Conservation (phyloP, 2,888 invertebrate genomes). For the Sinhomidia bicolor region DNA sequence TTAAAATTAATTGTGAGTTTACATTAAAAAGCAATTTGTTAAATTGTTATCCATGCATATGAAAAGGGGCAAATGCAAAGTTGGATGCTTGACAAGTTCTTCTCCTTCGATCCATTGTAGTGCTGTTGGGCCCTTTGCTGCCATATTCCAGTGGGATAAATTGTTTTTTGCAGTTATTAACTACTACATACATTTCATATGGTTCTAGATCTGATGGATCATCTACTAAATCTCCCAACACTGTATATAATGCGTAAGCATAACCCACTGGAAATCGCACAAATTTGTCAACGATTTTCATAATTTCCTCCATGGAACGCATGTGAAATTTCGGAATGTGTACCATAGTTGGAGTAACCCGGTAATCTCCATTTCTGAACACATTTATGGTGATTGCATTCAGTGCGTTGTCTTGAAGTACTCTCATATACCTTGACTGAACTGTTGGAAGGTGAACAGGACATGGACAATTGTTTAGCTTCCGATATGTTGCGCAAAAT, state of each 20-base stretch:
- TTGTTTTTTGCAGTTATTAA: conserved; percentile 53
- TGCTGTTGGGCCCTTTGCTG: conserved; percentile 19
- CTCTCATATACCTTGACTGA: conserved; percentile 48
- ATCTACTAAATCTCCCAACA: conserved; percentile 52
- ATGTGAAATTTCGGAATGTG: conserved; percentile 47
- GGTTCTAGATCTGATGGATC: conserved; percentile 53
- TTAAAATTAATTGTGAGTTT: too few relatives aligned
- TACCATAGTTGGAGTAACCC: conserved; percentile 54
- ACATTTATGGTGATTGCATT: conserved; percentile 53
- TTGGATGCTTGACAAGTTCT: background rate
- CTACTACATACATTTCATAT: conserved; percentile 56
- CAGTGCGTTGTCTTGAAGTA: conserved; percentile 5
- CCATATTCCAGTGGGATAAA: conserved; percentile 61
- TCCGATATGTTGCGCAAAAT: conserved; percentile 36
- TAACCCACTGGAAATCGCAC: conserved; percentile 61
- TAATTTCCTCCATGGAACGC: conserved; percentile 58
- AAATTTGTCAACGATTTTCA: conserved; percentile 48
- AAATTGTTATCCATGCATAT: background rate
- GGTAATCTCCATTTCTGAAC: conserved; percentile 56
- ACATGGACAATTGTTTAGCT: conserved; percentile 34
- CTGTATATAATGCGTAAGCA: conserved; percentile 50
- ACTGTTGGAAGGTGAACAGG: conserved; percentile 53
- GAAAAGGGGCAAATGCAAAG: background rate
- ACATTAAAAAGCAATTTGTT: too few relatives aligned
- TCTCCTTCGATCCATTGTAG: conserved; percentile 3